Evolutionary conservation across 2,888 invertebrate species (phyloP).

Genomic region (Tromatobia lineatoria): DNA sequence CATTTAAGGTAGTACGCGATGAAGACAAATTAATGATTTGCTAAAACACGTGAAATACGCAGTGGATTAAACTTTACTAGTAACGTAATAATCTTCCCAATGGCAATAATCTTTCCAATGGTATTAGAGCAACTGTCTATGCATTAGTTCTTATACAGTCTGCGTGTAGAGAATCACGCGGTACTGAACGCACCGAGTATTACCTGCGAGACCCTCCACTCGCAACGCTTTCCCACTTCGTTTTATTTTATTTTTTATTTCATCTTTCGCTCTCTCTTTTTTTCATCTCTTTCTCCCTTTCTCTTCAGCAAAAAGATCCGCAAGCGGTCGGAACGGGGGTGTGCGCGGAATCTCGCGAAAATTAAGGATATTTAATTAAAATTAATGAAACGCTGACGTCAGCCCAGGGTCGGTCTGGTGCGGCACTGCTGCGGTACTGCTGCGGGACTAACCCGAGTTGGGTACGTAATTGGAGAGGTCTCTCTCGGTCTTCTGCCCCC

Average conservation of each 20-base stretch:
- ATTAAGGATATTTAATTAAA: slow-evolving; percentile 82
- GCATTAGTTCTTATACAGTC: background rate
- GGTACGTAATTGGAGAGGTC: slow-evolving; percentile 79
- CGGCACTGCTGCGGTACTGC: slow-evolving; percentile 13
- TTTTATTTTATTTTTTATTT: slow-evolving; percentile 43
- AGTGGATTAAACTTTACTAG: background rate
- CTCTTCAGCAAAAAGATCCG: slow-evolving; percentile 46
- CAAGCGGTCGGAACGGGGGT: slow-evolving; percentile 52
- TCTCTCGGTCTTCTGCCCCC: slow-evolving; percentile 59
- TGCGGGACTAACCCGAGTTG: slow-evolving; percentile 53
- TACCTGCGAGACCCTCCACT: background rate
- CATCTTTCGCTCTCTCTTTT: slow-evolving; percentile 15
- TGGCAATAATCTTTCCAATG: no score
- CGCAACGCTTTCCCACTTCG: slow-evolving; percentile 32
- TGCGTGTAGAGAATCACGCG: background rate
- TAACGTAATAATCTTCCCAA: slow-evolving; percentile 48
- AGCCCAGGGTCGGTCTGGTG: slow-evolving; percentile 65
- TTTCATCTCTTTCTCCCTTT: slow-evolving; percentile 6
- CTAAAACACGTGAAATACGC: background rate
- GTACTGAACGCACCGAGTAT: slow-evolving; percentile 1
- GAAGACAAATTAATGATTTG: slow-evolving; percentile 4
- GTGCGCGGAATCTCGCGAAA: slow-evolving; percentile 69
- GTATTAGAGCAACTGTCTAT: slow-evolving; percentile 30
- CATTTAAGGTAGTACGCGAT: background rate
- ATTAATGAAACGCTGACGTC: slow-evolving; percentile 81